These are phyloP conservation scores for Halocynthia roretzi DNA, from an alignment of 23 tunicate species.

Conservation along the genomic window DNA sequence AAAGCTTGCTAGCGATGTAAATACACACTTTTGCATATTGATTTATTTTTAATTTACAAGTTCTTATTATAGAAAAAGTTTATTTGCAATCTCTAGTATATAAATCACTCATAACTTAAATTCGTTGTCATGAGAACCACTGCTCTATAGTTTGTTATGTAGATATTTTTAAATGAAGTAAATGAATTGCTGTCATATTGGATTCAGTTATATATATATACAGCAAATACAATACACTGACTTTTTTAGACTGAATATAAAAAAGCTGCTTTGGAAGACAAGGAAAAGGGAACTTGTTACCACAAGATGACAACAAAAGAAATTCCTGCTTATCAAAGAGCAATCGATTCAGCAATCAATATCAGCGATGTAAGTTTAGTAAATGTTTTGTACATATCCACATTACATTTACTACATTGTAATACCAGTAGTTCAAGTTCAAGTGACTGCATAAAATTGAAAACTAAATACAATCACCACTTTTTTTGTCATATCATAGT, in stretches of 20 bases:
- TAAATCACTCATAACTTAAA: too few relatives aligned
- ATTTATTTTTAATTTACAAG: too few relatives aligned
- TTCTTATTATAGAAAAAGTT: too few relatives aligned
- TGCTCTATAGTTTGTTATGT: background rate
- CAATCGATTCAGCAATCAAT: constrained; percentile 43
- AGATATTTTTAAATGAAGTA: background rate
- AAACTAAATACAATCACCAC: too few relatives aligned
- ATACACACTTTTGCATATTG: constrained; percentile 3
- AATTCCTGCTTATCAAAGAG: constrained; percentile 42
- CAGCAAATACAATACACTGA: background rate
- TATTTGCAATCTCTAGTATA: too few relatives aligned
- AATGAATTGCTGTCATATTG: background rate
- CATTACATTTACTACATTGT: background rate
- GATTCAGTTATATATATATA: background rate
- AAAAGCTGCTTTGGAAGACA: constrained; percentile 6
- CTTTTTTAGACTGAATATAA: constrained; percentile 10
- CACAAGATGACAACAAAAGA: constrained; percentile 44
- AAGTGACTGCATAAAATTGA: too few relatives aligned
- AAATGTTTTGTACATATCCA: background rate
- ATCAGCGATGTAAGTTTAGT: constrained; percentile 57
- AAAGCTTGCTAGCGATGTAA: constrained; percentile 66
- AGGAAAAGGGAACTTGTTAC: constrained; percentile 26
- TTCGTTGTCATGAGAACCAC: too few relatives aligned
- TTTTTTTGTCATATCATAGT: too few relatives aligned
- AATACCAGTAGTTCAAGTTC: too few relatives aligned